A percentile compares a stretch with the other conserved stretches of the same genome.
Evolutionary conservation across 1,140 invertebrate species (phyloP).

Genomic region (Drosophila mojavensis): DNA sequence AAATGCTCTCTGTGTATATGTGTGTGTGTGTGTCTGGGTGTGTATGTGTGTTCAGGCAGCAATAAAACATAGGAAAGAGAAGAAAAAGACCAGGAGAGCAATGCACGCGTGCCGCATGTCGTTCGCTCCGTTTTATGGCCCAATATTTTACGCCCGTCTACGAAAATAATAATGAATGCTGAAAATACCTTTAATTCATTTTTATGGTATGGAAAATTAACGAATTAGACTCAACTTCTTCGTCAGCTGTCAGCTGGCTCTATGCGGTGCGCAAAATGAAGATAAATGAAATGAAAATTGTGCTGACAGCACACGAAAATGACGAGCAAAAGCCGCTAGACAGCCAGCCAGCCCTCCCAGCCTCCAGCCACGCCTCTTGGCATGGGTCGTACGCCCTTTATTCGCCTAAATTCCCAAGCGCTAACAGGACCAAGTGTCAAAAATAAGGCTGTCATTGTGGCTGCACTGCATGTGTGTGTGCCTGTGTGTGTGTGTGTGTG

Average conservation of each 20-base stretch:
- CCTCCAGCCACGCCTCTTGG: too few relatives aligned
- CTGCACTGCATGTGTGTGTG: constrained; percentile 22
- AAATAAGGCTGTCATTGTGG: constrained; percentile 42
- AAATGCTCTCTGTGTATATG: constrained; percentile 28
- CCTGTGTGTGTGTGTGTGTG: constrained; percentile 26
- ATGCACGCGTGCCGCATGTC: constrained; percentile 64
- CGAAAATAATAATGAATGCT: constrained; percentile 56
- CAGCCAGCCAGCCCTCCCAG: background rate
- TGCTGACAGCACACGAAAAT: constrained; percentile 72
- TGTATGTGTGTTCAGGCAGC: constrained; percentile 48
- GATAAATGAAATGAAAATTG: constrained; percentile 78
- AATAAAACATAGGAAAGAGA: constrained; percentile 28
- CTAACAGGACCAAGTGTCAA: constrained; percentile 14
- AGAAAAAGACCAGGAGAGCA: too few relatives aligned
- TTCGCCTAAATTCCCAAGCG: constrained; percentile 1
- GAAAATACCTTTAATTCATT: constrained; percentile 59
- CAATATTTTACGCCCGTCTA: constrained; percentile 10
- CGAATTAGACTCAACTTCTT: constrained; percentile 57
- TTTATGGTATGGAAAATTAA: constrained; percentile 76
- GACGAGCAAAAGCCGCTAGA: constrained; percentile 45
- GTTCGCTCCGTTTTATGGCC: constrained; percentile 27
- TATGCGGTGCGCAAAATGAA: constrained; percentile 59
- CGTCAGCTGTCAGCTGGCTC: background rate
- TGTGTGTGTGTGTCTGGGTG: background rate
- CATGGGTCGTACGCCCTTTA: too few relatives aligned